Conservation (phyloP, 2,888 invertebrate genomes). For the Trichacis sp. region DNA sequence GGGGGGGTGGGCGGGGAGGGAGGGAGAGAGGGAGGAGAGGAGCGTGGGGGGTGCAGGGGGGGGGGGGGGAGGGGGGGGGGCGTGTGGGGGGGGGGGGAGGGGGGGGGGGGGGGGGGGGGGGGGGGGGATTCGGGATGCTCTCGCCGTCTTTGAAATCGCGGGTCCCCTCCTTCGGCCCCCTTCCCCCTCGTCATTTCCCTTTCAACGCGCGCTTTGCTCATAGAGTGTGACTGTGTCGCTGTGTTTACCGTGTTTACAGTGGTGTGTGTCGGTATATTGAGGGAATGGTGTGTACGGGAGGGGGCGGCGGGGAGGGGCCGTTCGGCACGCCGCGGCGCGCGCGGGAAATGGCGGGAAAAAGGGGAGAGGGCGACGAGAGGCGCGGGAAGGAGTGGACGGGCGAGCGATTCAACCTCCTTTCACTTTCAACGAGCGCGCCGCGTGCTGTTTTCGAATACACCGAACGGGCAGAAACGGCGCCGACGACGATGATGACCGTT, state of each 20-base stretch:
- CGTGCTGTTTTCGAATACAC: constrained; percentile 57
- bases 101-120: too few relatives aligned
- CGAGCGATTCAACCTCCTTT: constrained; percentile 68
- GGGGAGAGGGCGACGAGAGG: constrained; percentile 20
- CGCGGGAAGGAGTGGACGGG: constrained; percentile 59
- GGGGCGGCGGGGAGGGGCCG: constrained; percentile 11
- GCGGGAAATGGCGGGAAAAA: constrained; percentile 33
- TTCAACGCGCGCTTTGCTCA: constrained; percentile 16
- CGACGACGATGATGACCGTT: constrained; percentile 13
- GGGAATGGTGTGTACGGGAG: too few relatives aligned
- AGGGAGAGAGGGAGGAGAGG: too few relatives aligned
- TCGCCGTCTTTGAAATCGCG: neutral
- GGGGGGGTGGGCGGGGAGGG: too few relatives aligned
- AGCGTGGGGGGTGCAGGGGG: too few relatives aligned
- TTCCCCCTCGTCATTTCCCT: constrained; percentile 13
- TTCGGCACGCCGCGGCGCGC: constrained; percentile 32
- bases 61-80: too few relatives aligned
- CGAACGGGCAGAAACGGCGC: too few relatives aligned
- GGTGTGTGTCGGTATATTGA: too few relatives aligned
- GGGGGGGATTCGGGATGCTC: constrained; percentile 3
- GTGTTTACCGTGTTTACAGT: too few relatives aligned
- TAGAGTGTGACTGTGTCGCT: constrained; percentile 28
- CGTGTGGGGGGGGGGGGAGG: too few relatives aligned
- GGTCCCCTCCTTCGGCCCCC: neutral
- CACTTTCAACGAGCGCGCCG: constrained; percentile 65